Conservation (phyloP, 2,888 invertebrate genomes). For the Limenitis camilla region DNA sequence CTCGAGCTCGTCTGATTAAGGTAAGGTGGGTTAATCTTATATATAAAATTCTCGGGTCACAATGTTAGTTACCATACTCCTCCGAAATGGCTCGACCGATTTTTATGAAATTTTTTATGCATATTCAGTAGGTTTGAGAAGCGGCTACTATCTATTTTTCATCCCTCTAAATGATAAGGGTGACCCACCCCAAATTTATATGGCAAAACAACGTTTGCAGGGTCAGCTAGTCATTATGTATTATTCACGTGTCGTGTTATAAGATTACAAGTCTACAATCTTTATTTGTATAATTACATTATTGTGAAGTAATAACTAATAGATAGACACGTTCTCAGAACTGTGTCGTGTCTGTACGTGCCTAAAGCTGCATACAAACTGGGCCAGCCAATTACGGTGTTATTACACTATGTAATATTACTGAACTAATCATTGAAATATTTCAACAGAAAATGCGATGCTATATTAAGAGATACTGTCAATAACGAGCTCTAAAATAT, state of each 20-base stretch:
- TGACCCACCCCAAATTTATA: too few relatives aligned
- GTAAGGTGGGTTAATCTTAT: too few relatives aligned
- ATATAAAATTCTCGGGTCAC: too few relatives aligned
- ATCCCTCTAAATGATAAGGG: too few relatives aligned
- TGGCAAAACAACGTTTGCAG: too few relatives aligned
- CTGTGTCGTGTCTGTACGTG: slow-evolving; percentile 50
- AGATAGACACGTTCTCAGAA: slow-evolving; percentile 47
- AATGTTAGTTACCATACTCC: too few relatives aligned
- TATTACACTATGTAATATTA: slow-evolving; percentile 26
- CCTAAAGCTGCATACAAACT: slow-evolving; percentile 38
- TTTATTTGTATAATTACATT: slow-evolving; percentile 26
- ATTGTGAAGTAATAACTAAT: slow-evolving; percentile 36
- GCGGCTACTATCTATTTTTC: too few relatives aligned
- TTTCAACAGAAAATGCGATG: slow-evolving; percentile 12
- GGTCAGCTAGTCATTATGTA: too few relatives aligned
- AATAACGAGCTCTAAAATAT: not conserved
- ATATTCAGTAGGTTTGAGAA: too few relatives aligned
- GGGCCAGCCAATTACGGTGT: slow-evolving; percentile 44
- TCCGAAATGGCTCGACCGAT: too few relatives aligned
- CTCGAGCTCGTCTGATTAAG: too few relatives aligned
- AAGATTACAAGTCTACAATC: slow-evolving; percentile 8
- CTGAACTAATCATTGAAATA: slow-evolving; percentile 13
- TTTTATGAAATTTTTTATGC: too few relatives aligned
- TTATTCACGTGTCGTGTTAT: not conserved
- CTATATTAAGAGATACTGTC: slow-evolving; percentile 1